Base-by-base conservation (phyloP, 1,140 invertebrate species). In the Araneus ventricosus region DNA sequence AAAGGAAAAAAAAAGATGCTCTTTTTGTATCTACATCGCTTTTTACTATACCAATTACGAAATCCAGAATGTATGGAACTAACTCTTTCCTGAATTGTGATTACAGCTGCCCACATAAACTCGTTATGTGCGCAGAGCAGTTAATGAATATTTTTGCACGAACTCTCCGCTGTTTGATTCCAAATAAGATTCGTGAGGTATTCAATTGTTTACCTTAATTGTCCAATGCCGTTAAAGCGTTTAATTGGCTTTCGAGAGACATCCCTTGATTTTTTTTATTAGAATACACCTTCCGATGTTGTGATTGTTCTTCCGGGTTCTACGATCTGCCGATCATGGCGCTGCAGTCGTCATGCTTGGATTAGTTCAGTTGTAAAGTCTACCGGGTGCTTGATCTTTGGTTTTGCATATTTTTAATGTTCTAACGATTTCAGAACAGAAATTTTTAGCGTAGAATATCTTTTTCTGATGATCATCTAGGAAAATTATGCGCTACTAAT, bases 241-340 rank as follows among this genome's bases (percentile, higher is more conserved):
- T 75, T 37, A 34, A 34, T 75, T 34, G 70, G 70, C 70, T 3
- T 14, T 27, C 20, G 30, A 67, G 27, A 27, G 27, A 67, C 14
- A 27, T 67, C 63, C 63, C 8, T 1, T 1, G 14, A 63, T 27
- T 75, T 27, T 75, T 75, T 75, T 27, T n/a, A 67, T 67, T n/a
- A 67, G 63, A 30, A 27, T 67, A n/a, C 70, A 37, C 17, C 30
- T 75, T 37, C 70, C 34, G 70, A 75, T 75, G 27, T 37, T 75
- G 27, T 75, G 27, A 27, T 75, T 75, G n/a, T 75, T 34, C 70
- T 75, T 75, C 70, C 70, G 70, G 70, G 70, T 75, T 75, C 70
- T 75, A 75, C 22, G 70, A 75, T 75, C 70, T 75, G 30, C 70
- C 30, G 30, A 20, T 37, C 14, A 17, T 37, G 34, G 70, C 70